Base-by-base conservation (phyloP, 2,888 invertebrate genomes). In the Apotomis capreana region DNA sequence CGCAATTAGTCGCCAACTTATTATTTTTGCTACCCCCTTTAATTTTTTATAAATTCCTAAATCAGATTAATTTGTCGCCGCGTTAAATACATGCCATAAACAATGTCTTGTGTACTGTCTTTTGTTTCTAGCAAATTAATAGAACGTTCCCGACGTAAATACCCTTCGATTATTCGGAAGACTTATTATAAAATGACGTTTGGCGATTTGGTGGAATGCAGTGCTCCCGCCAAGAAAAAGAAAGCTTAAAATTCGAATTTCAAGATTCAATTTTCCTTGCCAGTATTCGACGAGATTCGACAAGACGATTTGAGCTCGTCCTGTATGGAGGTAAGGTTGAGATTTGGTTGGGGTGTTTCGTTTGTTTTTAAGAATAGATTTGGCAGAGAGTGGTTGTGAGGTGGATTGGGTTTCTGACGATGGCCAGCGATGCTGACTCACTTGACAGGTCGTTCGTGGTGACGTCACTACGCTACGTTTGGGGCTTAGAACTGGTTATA, bases 301-400 rank as follows among this genome's bases (percentile, higher is more conserved):
- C 5, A n/a, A 37, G 12, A 36, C 1, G 59, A 68, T 51, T 0
- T 40, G 26, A 10, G 36, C 55, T 73, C 36, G 67, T 46, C 67
- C 13, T 8, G n/a, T 59, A 9, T 13, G 0, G 0, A 0, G 0
- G 57, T 77, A 75, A 60, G 77, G 70, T 74, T 70, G 40, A 75
- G 62, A 75, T 73, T 77, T 6, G 57, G 13, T 74, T 75, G 75
- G 44, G 15, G 51, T 70, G 63, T 51, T 73, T 60, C 54, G 78
- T 77, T 77, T 80, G 81, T 82, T 80, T 80, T 79, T 86, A 85
- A 88, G 86, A 90, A 90, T 90, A 90, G 90, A 89, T 73, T 88
- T 90, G 90, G 90, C 90, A 89, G 82, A 77, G 82, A 75, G 75
- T 78, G 80, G 69, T 76, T 79, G 77, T 76, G 79, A 82, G 79